phyloP scores from a whole-genome alignment of 2,797 vertebrate species.

The Clarias platycephalus region DNA sequence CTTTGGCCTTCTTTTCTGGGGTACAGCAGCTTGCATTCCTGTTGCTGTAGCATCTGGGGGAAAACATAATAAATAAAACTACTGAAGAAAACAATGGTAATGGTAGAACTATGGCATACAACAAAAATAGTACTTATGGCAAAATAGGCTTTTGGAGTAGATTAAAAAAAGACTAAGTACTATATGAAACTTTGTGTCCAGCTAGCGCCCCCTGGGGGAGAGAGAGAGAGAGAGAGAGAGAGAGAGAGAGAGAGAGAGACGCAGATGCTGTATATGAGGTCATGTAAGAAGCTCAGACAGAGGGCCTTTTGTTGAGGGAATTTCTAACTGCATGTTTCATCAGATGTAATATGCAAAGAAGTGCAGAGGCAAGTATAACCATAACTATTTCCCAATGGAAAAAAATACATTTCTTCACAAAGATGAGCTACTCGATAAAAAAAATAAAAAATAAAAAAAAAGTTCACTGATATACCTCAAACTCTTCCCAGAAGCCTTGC shows the following conservation, averaged over 20 bases:
- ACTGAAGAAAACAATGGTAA: not conserved
- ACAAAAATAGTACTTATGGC: not conserved
- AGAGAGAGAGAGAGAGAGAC: not conserved
- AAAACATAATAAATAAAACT: not conserved
- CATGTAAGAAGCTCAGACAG: not conserved
- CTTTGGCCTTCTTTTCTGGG: constrained; percentile 87
- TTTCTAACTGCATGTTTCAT: not conserved
- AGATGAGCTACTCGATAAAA: not conserved
- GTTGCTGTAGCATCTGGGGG: constrained; percentile 85
- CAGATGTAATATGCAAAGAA: constrained; percentile 10
- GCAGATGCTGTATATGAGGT: not conserved
- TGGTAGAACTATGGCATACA: not conserved
- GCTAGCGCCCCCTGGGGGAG: constrained; percentile 50
- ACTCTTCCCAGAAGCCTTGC: constrained; percentile 91
- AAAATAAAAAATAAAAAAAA: not conserved
- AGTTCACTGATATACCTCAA: constrained; percentile 75
- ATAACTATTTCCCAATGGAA: not conserved
- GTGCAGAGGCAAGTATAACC: constrained; percentile 6
- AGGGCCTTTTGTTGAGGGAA: constrained; percentile 28
- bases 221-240: no score
- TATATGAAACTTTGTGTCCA: constrained; percentile 20
- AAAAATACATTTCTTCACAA: not conserved
- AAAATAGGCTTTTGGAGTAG: not conserved
- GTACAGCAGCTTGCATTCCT: constrained; percentile 86
- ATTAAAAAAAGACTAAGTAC: not conserved